Conservation (phyloP, 2,888 invertebrate genomes). For the Orchesellides sinensis region DNA sequence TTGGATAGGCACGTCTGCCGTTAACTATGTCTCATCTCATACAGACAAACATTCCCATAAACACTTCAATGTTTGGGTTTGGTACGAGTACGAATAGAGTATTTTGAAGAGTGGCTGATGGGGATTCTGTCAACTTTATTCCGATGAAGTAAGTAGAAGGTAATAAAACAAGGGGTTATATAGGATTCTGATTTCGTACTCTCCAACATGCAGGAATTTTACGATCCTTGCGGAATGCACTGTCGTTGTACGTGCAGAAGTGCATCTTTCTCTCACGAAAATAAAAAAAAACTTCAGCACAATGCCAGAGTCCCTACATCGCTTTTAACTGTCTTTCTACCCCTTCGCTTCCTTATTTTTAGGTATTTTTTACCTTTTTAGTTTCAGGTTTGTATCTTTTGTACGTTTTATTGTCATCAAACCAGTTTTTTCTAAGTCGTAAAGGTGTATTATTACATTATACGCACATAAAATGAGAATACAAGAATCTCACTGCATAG, state of each 20-base stretch:
- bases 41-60: background rate
- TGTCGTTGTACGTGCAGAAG: constrained; percentile 47
- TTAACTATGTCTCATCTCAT: constrained; percentile 11
- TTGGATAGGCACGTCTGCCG: constrained; percentile 24
- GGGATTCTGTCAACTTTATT: constrained; percentile 59
- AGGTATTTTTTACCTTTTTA: constrained; percentile 20
- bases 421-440: constrained; percentile 4
- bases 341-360: constrained; percentile 31
- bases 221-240: constrained; percentile 36
- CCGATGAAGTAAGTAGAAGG: background rate
- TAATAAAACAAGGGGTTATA: background rate
- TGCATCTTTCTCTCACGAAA: constrained; percentile 36
- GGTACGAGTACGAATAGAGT: too few relatives aligned
- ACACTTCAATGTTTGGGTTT: too few relatives aligned
- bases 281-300: constrained; percentile 8
- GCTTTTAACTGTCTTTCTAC: constrained; percentile 1
- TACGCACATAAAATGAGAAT: background rate
- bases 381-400: background rate
- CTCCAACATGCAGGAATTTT: constrained; percentile 17
- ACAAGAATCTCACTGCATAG: background rate
- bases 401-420: constrained; percentile 43
- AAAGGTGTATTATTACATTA: background rate
- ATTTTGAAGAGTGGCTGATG: constrained; percentile 1
- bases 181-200: background rate
- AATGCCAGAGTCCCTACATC: constrained; percentile 3